Evolutionary conservation across 1,140 invertebrate species (phyloP).

Genomic region (Subanguina moxae): DNA sequence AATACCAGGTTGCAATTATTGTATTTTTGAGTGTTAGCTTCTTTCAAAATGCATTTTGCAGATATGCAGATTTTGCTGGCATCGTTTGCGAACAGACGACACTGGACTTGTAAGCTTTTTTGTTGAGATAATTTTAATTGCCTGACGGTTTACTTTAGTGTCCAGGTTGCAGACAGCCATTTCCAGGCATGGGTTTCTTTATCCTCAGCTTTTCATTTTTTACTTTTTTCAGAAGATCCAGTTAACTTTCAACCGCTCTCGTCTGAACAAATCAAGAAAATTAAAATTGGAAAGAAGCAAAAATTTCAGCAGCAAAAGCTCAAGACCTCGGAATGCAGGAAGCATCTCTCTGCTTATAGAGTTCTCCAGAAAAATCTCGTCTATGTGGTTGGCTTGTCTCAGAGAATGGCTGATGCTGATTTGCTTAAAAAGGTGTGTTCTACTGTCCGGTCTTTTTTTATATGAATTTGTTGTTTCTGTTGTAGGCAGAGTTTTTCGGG

Average conservation of each 20-base stretch:
- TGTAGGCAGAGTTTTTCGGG: constrained; percentile 94
- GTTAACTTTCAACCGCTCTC: constrained; percentile 94
- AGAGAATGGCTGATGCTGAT: constrained; percentile 87
- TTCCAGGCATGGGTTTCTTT: constrained; percentile 66
- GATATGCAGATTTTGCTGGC: constrained; percentile 99
- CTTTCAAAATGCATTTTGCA: constrained; percentile 61
- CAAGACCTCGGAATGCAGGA: constrained; percentile 77
- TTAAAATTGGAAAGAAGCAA: constrained; percentile 86
- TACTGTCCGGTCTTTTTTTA: no score
- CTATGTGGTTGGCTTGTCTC: constrained; percentile 93
- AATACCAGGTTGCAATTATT: constrained; percentile 79
- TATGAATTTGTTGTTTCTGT: no score
- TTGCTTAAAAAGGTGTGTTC: constrained; percentile 72
- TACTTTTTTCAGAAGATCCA: constrained; percentile 77
- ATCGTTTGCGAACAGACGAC: constrained; percentile 94
- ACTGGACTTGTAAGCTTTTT: constrained; percentile 71
- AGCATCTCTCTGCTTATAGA: constrained; percentile 85
- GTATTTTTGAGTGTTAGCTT: no score
- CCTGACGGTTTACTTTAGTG: constrained; percentile 63
- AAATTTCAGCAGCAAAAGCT: constrained; percentile 71
- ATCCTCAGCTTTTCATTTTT: no score
- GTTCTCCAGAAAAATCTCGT: constrained; percentile 99
- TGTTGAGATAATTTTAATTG: no score
- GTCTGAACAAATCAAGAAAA: constrained; percentile 73
- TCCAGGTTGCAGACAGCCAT: constrained; percentile 85